phyloP scores from a whole-genome alignment of 2,113 vertebrate genomes.

The Festucalex cinctus region DNA sequence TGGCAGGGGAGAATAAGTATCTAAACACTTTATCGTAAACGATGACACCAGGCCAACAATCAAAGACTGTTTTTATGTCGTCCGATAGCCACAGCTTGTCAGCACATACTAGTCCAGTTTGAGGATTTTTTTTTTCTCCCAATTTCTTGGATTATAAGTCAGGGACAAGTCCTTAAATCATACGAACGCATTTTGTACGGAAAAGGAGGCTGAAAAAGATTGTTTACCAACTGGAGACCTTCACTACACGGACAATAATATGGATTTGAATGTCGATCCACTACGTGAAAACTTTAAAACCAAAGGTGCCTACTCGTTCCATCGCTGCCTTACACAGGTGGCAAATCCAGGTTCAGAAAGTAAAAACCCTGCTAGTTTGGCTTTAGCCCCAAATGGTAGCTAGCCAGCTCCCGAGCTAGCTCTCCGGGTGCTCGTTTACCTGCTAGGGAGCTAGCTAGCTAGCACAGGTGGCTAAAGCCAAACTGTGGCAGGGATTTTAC shows the following conservation, averaged over 20 bases:
- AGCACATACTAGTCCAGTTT: constrained; percentile 9
- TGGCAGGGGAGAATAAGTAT: constrained; percentile 93
- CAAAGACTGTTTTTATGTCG: constrained; percentile 5
- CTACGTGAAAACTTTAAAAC: constrained; percentile 48
- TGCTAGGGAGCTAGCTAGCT: too few species aligned
- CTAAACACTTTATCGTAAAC: constrained; percentile 85
- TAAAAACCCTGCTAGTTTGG: too few species aligned
- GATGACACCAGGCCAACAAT: constrained; percentile 26
- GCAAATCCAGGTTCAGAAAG: too few species aligned
- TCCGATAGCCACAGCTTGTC: background rate
- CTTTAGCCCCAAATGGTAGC: too few species aligned
- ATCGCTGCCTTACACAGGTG: constrained; percentile 17
- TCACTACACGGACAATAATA: constrained; percentile 16
- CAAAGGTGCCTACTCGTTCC: constrained; percentile 64
- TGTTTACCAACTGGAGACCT: background rate
- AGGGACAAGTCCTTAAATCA: background rate
- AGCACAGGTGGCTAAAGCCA: too few species aligned
- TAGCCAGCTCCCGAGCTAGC: too few species aligned
- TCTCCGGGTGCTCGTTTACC: too few species aligned
- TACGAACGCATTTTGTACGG: background rate
- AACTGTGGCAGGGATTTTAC: too few species aligned
- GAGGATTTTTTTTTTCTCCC: background rate
- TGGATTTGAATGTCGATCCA: constrained; percentile 7
- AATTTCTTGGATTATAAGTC: constrained; percentile 11
- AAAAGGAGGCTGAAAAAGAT: background rate